A percentile compares a stretch with the other conserved stretches of the same genome.
phyloP scores from a whole-genome alignment of 2,888 invertebrate genomes.

The Drosophila putrida region DNA sequence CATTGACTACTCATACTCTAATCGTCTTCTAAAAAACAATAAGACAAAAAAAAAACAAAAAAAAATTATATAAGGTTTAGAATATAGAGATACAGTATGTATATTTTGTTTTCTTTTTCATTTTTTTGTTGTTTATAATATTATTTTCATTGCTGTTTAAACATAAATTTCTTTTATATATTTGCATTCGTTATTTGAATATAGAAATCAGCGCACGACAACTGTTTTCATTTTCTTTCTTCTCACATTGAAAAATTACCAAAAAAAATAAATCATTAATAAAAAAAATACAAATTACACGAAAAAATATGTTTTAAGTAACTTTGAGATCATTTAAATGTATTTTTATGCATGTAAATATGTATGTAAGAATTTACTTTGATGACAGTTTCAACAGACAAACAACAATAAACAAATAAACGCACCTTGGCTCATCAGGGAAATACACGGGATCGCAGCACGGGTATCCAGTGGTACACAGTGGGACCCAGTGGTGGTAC shows the following conservation, averaged over 20 bases:
- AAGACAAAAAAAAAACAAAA: slow-evolving; percentile 41
- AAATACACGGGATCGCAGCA: background rate
- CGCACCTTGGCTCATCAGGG: background rate
- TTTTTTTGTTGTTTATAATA: slow-evolving; percentile 10
- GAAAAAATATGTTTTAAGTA: slow-evolving; percentile 77
- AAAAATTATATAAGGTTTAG: slow-evolving; percentile 28
- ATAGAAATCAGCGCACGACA: slow-evolving; percentile 52
- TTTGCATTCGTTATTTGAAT: slow-evolving; percentile 1
- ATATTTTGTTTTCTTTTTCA: slow-evolving; percentile 29
- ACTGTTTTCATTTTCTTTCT: slow-evolving; percentile 38
- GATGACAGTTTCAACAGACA: slow-evolving; percentile 15
- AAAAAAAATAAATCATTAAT: slow-evolving; percentile 17
- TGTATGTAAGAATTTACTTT: slow-evolving; percentile 36
- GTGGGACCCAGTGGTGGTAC: too few relatives aligned
- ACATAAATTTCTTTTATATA: background rate
- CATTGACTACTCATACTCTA: slow-evolving; percentile 54
- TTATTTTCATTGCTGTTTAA: slow-evolving; percentile 15
- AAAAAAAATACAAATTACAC: slow-evolving; percentile 73
- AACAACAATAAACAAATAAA: background rate
- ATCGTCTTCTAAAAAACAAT: slow-evolving; percentile 55
- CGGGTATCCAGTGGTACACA: background rate
- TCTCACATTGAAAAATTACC: slow-evolving; percentile 9
- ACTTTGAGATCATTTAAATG: slow-evolving; percentile 82
- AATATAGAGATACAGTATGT: slow-evolving; percentile 44
- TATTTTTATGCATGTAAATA: slow-evolving; percentile 70